A percentile compares a stretch with the other conserved stretches of the same genome.
Conservation (phyloP, 2,888 invertebrate genomes). For the Coenonympha glycerion region DNA sequence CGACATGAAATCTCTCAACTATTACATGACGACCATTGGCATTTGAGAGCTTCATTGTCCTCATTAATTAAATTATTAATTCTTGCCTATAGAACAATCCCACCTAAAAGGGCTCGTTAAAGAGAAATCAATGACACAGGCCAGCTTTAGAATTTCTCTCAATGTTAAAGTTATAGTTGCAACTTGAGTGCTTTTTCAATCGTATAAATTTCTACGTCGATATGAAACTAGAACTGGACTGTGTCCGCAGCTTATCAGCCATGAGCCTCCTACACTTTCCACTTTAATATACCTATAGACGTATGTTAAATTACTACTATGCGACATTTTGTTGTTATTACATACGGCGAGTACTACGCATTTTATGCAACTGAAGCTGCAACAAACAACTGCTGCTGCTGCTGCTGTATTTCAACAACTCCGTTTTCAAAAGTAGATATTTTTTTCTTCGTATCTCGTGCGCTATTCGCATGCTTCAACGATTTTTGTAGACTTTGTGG, state of each 20-base stretch:
- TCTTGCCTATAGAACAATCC: neutral
- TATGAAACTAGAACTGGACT: slow-evolving; percentile 48
- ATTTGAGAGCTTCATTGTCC: neutral
- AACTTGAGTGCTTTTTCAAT: slow-evolving; percentile 24
- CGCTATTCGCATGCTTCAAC: no score
- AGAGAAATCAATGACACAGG: slow-evolving; percentile 5
- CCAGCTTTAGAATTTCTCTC: slow-evolving; percentile 23
- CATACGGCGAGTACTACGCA: no score
- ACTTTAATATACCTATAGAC: slow-evolving; percentile 34
- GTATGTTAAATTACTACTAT: slow-evolving; percentile 24
- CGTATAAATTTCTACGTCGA: slow-evolving; percentile 39
- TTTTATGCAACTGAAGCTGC: no score
- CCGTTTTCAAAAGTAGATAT: no score
- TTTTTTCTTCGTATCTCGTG: no score
- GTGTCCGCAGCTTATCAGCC: slow-evolving; percentile 51
- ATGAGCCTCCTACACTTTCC: slow-evolving; percentile 53
- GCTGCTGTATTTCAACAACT: no score
- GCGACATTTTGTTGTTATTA: slow-evolving; percentile 16
- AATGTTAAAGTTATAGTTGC: slow-evolving; percentile 22
- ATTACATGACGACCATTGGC: no score
- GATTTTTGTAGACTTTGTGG: no score
- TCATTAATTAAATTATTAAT: neutral
- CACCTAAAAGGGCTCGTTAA: slow-evolving; percentile 1
- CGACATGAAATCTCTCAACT: no score
- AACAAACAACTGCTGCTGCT: no score